Evolutionary conservation across 2,113 vertebrate genomes (phyloP).

Genomic region (Anarrhichthys ocellatus): DNA sequence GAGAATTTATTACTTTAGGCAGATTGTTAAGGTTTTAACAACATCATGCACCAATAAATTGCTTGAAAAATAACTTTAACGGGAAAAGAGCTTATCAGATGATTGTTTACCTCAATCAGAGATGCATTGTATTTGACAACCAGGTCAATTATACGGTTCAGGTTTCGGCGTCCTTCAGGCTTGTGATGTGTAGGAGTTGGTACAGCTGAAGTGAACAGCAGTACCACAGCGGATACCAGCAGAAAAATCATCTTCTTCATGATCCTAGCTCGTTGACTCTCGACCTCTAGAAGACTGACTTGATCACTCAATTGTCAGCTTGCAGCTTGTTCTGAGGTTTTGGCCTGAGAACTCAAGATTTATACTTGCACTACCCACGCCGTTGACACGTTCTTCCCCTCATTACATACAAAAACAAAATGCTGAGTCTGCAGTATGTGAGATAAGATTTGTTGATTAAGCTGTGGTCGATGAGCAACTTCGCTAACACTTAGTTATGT

Average conservation of each 20-base stretch:
- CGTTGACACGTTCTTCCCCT: not conserved
- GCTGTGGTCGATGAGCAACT: constrained; percentile 50
- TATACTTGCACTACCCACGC: constrained; percentile 60
- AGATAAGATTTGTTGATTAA: constrained; percentile 65
- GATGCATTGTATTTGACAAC: fast-evolving
- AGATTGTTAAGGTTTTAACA: not conserved
- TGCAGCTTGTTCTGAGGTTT: constrained; percentile 27
- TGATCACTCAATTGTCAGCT: constrained; percentile 11
- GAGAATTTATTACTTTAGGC: not conserved
- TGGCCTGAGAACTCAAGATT: not conserved
- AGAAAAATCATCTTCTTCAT: constrained; percentile 41
- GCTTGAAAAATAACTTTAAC: not conserved
- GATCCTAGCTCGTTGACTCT: not conserved
- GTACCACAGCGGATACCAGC: constrained; percentile 6
- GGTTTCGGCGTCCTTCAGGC: not conserved
- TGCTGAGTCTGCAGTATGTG: not conserved
- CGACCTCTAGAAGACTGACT: not conserved
- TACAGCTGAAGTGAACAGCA: not conserved
- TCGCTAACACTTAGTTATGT: not conserved
- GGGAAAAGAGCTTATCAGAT: not conserved
- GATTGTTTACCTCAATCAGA: constrained; percentile 14
- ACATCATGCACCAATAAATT: not conserved
- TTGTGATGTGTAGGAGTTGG: not conserved
- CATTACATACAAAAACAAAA: not conserved
- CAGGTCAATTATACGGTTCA: fast-evolving